A percentile compares a stretch with the other conserved stretches of the same genome.
These are phyloP conservation scores for Nibea coibor DNA, from an alignment of 2,113 vertebrate genomes.

Conservation along the genomic window DNA sequence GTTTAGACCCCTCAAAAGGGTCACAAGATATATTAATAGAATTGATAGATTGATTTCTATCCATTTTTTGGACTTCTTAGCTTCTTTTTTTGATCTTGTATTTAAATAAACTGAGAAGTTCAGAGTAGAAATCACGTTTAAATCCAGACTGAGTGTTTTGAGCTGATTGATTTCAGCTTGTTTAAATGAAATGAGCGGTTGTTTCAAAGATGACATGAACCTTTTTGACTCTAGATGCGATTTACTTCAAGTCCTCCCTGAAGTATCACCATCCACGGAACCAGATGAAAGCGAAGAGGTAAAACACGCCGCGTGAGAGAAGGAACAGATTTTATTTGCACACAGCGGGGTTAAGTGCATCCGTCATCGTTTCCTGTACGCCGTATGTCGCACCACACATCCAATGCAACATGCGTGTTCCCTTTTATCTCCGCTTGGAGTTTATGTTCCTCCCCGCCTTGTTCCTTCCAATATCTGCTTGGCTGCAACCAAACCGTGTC, in stretches of 20 bases:
- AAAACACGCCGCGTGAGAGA: slow-evolving; percentile 42
- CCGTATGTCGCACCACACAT: slow-evolving; percentile 54
- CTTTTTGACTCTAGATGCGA: slow-evolving; percentile 36
- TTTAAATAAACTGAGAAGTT: not conserved
- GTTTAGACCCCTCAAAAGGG: not conserved
- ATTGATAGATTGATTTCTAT: too few relatives aligned
- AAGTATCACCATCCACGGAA: slow-evolving; percentile 28
- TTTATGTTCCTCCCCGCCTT: slow-evolving; percentile 52
- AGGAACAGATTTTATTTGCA: slow-evolving; percentile 67
- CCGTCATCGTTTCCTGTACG: slow-evolving; percentile 59
- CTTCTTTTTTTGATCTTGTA: not conserved
- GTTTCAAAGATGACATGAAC: slow-evolving; percentile 23
- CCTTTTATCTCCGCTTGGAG: slow-evolving; percentile 51
- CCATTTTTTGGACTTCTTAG: too few relatives aligned
- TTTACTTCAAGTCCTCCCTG: slow-evolving; percentile 25
- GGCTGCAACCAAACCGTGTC: slow-evolving; percentile 56
- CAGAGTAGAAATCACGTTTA: not conserved
- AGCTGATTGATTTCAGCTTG: slow-evolving; percentile 23
- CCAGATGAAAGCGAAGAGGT: slow-evolving; percentile 48
- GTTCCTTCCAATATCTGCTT: slow-evolving; percentile 60
- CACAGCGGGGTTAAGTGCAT: slow-evolving; percentile 55
- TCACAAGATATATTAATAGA: not conserved
- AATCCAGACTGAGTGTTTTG: not conserved
- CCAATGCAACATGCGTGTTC: slow-evolving; percentile 39
- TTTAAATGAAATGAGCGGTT: slow-evolving; percentile 16